These are phyloP conservation scores for Synergus laeviventris DNA, from an alignment of 2,888 invertebrate species.

Conservation along the genomic window DNA sequence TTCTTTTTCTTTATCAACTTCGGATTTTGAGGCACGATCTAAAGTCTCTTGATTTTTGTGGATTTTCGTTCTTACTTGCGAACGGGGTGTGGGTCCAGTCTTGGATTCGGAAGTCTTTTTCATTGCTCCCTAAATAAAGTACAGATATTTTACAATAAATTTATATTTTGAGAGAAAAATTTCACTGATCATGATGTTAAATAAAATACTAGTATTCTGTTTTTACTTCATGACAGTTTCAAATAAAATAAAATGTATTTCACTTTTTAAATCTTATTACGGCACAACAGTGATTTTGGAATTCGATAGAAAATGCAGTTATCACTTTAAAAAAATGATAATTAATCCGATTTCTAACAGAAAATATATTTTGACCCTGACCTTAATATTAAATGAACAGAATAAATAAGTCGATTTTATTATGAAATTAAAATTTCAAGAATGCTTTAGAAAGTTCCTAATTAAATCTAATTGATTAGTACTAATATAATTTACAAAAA, in stretches of 20 bases:
- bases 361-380: neutral
- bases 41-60: conserved; percentile 30
- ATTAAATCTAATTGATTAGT: neutral
- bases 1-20: conserved; percentile 30
- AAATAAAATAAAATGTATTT: neutral
- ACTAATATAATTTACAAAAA: neutral
- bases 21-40: conserved; percentile 27
- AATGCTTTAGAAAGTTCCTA: neutral
- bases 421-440: neutral
- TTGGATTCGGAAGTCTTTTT: conserved; percentile 53
- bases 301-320: neutral
- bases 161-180: too few relatives aligned
- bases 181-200: neutral
- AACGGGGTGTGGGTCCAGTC: conserved; percentile 32
- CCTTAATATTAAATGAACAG: neutral
- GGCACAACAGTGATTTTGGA: neutral
- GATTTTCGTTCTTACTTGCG: conserved; percentile 47
- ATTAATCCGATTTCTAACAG: too few relatives aligned
- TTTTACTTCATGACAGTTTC: neutral
- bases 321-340: too few relatives aligned
- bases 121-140: conserved; percentile 55
- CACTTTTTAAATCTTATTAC: neutral
- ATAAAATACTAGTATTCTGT: neutral
- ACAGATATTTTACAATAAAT: neutral
- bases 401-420: neutral